These are phyloP conservation scores for Allacma fusca DNA, from an alignment of 2,888 invertebrate species.

Conservation along the genomic window DNA sequence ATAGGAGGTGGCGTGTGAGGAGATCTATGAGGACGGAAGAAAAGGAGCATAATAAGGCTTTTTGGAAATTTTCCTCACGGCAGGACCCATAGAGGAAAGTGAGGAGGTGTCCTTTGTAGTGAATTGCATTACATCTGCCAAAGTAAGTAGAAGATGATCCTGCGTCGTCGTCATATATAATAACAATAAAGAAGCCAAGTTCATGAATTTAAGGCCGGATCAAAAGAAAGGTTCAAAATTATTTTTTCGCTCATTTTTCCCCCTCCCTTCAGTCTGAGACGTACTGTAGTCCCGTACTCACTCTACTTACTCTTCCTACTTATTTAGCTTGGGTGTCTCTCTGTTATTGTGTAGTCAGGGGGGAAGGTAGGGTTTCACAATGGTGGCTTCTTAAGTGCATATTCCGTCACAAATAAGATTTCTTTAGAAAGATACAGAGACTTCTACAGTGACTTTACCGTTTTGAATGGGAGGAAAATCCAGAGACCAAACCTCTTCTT, in stretches of 20 bases:
- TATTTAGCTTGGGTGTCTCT: neutral
- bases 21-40: neutral
- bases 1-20: neutral
- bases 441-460: neutral
- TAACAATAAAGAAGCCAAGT: conserved; percentile 3
- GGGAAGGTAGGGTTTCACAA: neutral
- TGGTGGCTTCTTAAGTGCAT: neutral
- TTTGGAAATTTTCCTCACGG: conserved; percentile 12
- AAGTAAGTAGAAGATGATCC: neutral
- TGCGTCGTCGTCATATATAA: conserved; percentile 1
- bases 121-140: conserved; percentile 2
- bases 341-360: neutral
- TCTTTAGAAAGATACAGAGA: neutral
- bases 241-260: neutral
- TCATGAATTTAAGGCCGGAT: conserved; percentile 16
- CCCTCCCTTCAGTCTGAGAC: neutral
- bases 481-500: neutral
- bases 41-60: neutral
- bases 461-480: neutral
- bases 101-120: neutral
- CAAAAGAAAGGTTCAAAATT: conserved; percentile 1
- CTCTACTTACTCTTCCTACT: neutral
- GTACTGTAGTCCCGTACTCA: too few relatives aligned
- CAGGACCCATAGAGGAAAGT: conserved; percentile 5
- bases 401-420: conserved; percentile 12